These are phyloP conservation scores for Folsomia manolachei DNA, from an alignment of 2,888 invertebrate genomes.

Conservation along the genomic window DNA sequence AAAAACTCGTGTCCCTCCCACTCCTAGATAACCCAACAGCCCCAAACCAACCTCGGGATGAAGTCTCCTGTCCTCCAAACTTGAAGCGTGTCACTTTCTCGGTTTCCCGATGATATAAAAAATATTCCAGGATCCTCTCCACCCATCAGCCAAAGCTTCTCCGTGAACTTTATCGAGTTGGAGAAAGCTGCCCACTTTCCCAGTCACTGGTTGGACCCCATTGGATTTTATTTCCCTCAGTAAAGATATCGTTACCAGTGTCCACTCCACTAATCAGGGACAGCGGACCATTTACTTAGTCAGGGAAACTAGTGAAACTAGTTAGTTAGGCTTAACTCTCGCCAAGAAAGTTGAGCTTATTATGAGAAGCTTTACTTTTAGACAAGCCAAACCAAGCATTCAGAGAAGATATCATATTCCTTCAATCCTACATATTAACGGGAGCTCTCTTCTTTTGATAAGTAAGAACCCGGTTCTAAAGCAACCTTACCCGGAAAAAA, in stretches of 20 bases:
- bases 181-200: conserved; percentile 18
- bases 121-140: too few species aligned
- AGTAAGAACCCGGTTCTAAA: too few species aligned
- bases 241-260: conserved; percentile 16
- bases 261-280: conserved; percentile 19
- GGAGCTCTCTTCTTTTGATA: too few species aligned
- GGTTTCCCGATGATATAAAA: too few species aligned
- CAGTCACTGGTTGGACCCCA: not conserved
- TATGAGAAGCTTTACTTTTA: not conserved
- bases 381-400: not conserved
- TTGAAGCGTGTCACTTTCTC: too few species aligned
- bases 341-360: not conserved
- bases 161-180: not conserved
- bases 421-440: too few species aligned
- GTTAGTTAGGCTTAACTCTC: not conserved
- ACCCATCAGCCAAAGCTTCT: too few species aligned
- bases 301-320: too few species aligned
- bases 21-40: not conserved
- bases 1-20: too few species aligned
- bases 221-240: conserved; percentile 20
- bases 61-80: too few species aligned
- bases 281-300: not conserved
- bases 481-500: not conserved
- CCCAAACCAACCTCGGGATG: too few species aligned
- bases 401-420: not conserved